Conservation (phyloP, 2,113 vertebrate genomes). For the Carollia perspicillata region DNA sequence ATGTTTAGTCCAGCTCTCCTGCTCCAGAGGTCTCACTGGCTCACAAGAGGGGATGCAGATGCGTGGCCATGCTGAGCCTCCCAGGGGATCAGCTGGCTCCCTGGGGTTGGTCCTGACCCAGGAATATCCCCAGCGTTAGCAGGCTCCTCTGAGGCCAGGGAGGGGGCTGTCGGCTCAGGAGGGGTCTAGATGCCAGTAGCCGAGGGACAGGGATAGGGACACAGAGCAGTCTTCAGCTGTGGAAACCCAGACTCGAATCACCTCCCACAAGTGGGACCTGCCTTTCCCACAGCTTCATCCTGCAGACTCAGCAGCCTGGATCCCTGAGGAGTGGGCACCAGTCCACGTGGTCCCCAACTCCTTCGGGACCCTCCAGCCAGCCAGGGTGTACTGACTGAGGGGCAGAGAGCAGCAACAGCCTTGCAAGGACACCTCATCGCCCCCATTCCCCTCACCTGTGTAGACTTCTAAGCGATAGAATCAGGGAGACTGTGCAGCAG, state of each 20-base stretch:
- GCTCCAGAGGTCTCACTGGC: neutral
- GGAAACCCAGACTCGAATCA: neutral
- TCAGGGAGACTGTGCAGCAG: too few relatives aligned
- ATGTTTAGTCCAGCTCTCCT: neutral
- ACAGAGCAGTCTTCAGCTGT: neutral
- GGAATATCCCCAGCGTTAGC: too few relatives aligned
- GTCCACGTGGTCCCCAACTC: neutral
- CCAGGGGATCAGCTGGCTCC: neutral
- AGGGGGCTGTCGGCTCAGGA: neutral
- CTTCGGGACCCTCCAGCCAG: neutral
- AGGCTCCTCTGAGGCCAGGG: neutral
- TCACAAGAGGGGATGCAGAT: neutral
- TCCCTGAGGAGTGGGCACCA: neutral
- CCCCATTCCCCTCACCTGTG: neutral
- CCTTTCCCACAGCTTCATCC: neutral
- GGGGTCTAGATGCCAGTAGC: neutral
- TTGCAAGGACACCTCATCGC: neutral
- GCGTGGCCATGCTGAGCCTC: neutral
- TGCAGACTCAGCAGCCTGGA: neutral
- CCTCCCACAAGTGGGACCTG: neutral
- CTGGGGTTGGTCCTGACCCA: neutral
- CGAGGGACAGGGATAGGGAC: neutral
- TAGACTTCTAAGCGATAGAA: neutral
- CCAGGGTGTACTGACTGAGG: neutral
- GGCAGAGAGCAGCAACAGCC: neutral